Evolutionary conservation across 2,888 invertebrate species (phyloP), one percentile per base, ranked within the genome.

Genomic region (Polymixis lichenea): DNA sequence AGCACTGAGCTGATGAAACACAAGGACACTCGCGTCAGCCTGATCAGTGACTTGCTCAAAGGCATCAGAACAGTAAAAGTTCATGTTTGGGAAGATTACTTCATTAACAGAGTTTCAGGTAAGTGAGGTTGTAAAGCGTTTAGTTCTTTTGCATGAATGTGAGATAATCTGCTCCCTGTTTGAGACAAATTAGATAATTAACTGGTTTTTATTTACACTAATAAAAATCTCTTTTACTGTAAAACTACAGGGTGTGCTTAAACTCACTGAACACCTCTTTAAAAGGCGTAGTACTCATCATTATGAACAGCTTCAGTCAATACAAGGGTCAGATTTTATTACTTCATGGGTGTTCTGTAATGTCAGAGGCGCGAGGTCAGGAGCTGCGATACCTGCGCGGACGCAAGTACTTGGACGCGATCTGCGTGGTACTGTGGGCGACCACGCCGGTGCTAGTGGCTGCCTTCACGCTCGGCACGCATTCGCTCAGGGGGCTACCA

Each of bases 401-500:
- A 15, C 97, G 99, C 79, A 99, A 99, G 96, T 99, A 99, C 94
- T 95, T 99, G 85, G 99, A 99, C 96, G 99, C 99, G 0, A 95
- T 99, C 79, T 99, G 99, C 95, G 99, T 99, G 22, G 99, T 99
- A 93, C 98, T 99, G 93, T 99, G 99, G 99, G 99, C 99, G 0
- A 99, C 99, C 0, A 99, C 99, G 13, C 99, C 99, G 0, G 98
- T 99, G 46, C 92, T 99, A 32, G 98, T 99, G 89, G 98, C 98
- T 4, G 97, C 99, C 77, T 95, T 99, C 17, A 99, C 99, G 0
- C 98, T 99, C 89, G 97, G 97, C 22, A 97, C 98, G 13, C 98
- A 98, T 89, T 97, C 98, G 46, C 93, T 98, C n/a, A 92, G 98
- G 86, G 98, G 99, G 78, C 97, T 98, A 96, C 95, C 97, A 67